These are phyloP conservation scores for Bovichtus variegatus DNA, from an alignment of 2,797 vertebrate species.

Conservation along the genomic window DNA sequence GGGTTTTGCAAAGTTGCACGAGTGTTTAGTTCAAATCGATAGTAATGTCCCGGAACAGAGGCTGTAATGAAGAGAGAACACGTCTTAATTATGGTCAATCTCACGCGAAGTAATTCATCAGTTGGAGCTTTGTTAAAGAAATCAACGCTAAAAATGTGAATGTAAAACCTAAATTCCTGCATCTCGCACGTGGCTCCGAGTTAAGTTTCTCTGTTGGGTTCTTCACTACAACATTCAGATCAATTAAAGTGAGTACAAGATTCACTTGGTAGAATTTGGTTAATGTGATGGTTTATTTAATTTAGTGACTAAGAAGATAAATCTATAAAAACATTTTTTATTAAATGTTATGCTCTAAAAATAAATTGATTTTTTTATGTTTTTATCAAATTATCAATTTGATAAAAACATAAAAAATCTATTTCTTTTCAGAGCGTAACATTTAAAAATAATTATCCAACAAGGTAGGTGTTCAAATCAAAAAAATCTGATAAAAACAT, in stretches of 20 bases:
- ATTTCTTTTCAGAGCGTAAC: not conserved
- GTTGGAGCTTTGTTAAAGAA: not conserved
- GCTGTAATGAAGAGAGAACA: not conserved
- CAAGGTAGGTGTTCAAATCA: no score
- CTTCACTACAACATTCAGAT: not conserved
- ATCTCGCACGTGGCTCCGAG: not conserved
- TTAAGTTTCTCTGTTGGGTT: not conserved
- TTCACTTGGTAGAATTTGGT: no score
- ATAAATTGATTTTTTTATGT: no score
- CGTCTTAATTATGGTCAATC: not conserved
- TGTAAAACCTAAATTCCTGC: not conserved
- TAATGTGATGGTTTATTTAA: not conserved
- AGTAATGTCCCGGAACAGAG: not conserved
- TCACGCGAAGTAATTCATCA: not conserved
- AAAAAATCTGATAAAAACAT: no score
- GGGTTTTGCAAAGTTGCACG: not conserved
- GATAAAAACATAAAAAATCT: no score
- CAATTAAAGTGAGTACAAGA: not conserved
- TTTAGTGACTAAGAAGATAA: not conserved
- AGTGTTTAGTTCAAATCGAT: not conserved
- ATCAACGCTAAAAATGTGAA: not conserved
- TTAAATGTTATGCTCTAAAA: no score
- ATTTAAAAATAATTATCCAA: no score
- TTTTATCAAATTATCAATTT: no score
- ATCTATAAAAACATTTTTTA: no score